phyloP scores from a whole-genome alignment of 2,113 vertebrate genomes.

The Mus spicilegus region DNA sequence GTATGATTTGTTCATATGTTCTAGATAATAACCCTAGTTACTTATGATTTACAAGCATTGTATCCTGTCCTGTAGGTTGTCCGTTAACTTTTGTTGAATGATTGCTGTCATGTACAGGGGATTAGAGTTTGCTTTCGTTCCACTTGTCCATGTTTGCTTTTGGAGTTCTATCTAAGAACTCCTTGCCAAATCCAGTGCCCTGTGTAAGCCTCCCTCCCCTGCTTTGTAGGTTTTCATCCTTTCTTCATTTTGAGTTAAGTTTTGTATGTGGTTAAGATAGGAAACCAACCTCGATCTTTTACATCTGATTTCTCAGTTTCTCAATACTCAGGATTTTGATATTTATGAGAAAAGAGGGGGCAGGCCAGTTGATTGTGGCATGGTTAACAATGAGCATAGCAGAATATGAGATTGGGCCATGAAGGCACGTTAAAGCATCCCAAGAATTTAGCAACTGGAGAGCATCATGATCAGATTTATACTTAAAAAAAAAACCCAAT shows the following conservation, averaged over 20 bases:
- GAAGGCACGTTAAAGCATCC: neutral
- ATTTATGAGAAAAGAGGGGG: neutral
- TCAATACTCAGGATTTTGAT: neutral
- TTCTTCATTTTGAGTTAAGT: neutral
- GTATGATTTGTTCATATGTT: neutral
- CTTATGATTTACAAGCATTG: neutral
- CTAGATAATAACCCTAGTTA: neutral
- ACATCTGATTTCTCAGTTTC: neutral
- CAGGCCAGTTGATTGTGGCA: neutral
- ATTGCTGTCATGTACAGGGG: neutral
- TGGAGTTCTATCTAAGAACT: neutral
- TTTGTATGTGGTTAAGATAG: neutral
- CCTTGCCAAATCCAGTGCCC: neutral
- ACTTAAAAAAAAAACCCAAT: slow-evolving; percentile 33
- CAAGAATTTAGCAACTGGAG: neutral
- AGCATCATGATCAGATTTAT: neutral
- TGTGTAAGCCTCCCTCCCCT: neutral
- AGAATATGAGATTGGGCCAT: neutral
- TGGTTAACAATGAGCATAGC: neutral
- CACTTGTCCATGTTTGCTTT: neutral
- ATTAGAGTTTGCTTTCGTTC: neutral
- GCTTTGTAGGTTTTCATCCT: neutral
- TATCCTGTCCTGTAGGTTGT: neutral
- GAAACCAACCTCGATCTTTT: neutral
- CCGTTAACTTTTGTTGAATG: slow-evolving; percentile 5